Evolutionary conservation across 1,140 invertebrate species (phyloP).

Genomic region (Drepana arcuata): DNA sequence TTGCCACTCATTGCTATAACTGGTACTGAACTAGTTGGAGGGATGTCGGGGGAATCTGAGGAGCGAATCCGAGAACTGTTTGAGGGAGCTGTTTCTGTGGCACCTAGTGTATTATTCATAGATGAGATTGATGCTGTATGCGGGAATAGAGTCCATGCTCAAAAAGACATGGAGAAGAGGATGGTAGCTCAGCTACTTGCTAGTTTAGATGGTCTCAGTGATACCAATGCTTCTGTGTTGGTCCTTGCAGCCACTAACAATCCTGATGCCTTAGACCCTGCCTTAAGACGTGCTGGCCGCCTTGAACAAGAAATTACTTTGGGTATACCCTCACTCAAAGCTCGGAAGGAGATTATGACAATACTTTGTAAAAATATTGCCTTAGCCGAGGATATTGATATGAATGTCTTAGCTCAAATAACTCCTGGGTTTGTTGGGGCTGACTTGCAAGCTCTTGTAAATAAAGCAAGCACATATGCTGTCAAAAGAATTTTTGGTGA

Average conservation of each 20-base stretch:
- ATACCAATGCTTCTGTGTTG: conserved; percentile 81
- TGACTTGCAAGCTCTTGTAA: conserved; percentile 89
- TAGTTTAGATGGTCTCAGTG: conserved; percentile 87
- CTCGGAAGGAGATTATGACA: conserved; percentile 82
- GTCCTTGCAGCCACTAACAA: conserved; percentile 97
- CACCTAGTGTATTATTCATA: conserved; percentile 92
- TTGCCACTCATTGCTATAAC: conserved; percentile 89
- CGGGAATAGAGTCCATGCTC: conserved; percentile 87
- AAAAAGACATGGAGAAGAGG: conserved; percentile 94
- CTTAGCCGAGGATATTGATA: conserved; percentile 80
- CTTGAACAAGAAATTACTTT: conserved; percentile 95
- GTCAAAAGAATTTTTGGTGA: conserved; percentile 76
- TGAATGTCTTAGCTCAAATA: conserved; percentile 80
- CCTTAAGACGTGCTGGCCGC: conserved; percentile 90
- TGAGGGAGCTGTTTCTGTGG: conserved; percentile 80
- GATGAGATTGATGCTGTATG: conserved; percentile 96
- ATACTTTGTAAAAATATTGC: conserved; percentile 81
- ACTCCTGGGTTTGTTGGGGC: conserved; percentile 98
- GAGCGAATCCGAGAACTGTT: conserved; percentile 93
- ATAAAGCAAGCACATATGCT: conserved; percentile 90
- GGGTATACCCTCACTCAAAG: conserved; percentile 91
- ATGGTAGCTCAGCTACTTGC: conserved; percentile 94
- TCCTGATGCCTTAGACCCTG: conserved; percentile 94
- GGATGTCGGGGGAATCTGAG: conserved; percentile 96
- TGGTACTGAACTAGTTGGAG: conserved; percentile 93